Percentiles rank a stretch among this genome's conserved stretches.
These are phyloP conservation scores for Rhogogaster chlorosoma DNA, from an alignment of 2,888 invertebrate species.

Conservation along the genomic window DNA sequence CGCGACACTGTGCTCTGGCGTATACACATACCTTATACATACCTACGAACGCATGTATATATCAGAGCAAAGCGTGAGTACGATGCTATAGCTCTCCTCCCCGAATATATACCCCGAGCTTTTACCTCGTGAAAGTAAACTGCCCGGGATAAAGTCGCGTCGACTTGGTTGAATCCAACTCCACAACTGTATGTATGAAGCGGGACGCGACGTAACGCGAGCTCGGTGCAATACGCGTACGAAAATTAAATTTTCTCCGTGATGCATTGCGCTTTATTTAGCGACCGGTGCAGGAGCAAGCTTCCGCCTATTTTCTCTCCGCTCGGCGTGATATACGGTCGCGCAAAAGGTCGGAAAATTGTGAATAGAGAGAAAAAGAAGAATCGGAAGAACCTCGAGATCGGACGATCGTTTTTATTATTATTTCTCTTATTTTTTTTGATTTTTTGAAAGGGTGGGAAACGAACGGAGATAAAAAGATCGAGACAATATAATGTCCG, in stretches of 20 bases:
- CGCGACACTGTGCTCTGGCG: too few species aligned
- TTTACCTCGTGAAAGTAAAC: constrained; percentile 33
- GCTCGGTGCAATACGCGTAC: not conserved
- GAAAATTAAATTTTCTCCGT: constrained; percentile 33
- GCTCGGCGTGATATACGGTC: not conserved
- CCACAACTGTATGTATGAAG: not conserved
- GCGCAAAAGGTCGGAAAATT: not conserved
- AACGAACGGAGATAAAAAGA: too few species aligned
- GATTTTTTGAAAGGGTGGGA: too few species aligned
- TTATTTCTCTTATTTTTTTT: too few species aligned
- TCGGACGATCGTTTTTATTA: too few species aligned
- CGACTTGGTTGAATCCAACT: constrained; percentile 15
- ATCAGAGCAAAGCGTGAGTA: too few species aligned
- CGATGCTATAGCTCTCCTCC: too few species aligned
- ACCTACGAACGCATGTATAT: too few species aligned
- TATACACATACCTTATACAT: too few species aligned
- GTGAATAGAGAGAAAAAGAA: too few species aligned
- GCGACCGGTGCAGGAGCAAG: too few species aligned
- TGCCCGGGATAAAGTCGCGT: constrained; percentile 21
- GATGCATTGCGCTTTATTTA: not conserved
- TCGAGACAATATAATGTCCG: too few species aligned
- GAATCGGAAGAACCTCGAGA: not conserved
- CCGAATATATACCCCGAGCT: not conserved
- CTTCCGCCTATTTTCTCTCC: not conserved
- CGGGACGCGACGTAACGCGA: not conserved